These are phyloP conservation scores for Cheumatopsyche charites DNA, from an alignment of 1,140 invertebrate species.

Conservation along the genomic window DNA sequence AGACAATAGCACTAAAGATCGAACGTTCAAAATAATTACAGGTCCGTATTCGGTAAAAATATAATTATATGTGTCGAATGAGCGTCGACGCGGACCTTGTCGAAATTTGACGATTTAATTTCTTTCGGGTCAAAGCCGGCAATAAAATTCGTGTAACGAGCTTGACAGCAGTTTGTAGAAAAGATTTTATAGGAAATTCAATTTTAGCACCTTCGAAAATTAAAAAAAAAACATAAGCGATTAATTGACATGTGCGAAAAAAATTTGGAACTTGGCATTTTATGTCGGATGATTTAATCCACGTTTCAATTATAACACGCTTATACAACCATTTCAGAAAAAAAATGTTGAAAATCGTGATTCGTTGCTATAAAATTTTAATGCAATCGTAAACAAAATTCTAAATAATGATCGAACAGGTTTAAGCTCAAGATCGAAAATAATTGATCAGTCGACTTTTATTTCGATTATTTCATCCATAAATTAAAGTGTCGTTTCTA, in stretches of 20 bases:
- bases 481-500: not conserved
- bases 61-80: not conserved
- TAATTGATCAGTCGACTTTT: not conserved
- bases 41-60: too few species aligned
- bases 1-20: too few species aligned
- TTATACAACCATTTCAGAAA: conserved; percentile 2
- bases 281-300: conserved; percentile 15
- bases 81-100: not conserved
- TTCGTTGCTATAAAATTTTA: conserved; percentile 3
- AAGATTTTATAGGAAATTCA: conserved; percentile 4
- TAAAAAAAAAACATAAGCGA: not conserved
- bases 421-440: too few species aligned
- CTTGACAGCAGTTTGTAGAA: not conserved
- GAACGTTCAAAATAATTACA: too few species aligned
- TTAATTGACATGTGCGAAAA: not conserved
- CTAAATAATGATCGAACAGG: too few species aligned
- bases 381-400: not conserved
- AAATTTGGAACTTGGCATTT: not conserved
- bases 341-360: conserved; percentile 13
- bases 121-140: not conserved
- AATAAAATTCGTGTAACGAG: not conserved
- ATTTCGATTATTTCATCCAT: not conserved
- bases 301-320: conserved; percentile 2
- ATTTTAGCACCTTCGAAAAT: not conserved
- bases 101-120: conserved; percentile 25